Evolutionary conservation across 2,113 vertebrate genomes (phyloP), one percentile per base, ranked within the genome.

Genomic region (Xyrauchen texanus): DNA sequence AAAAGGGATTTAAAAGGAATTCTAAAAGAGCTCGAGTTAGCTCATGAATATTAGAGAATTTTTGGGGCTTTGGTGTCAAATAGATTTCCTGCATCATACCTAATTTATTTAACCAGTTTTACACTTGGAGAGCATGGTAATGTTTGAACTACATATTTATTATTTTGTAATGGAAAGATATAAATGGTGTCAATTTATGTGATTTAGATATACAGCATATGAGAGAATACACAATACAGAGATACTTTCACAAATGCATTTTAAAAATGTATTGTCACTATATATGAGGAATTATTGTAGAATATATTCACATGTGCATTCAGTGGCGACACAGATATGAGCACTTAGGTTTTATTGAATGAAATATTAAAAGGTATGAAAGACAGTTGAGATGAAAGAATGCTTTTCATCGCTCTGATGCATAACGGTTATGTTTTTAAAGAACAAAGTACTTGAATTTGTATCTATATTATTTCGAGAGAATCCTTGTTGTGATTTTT

Each of bases 141-240:
- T 76, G 73, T 62, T 82, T 80, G 66, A 76, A 78, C 49, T 73
- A 52, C 77, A 70, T 83, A 87, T 85, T 87, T 87, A 83, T 86
- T 87, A 45, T 83, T 74, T 80, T 82, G 76, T 67, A 81, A 81
- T 71, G 53, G 61, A 85, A 77, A 46, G 75, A 64, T 77, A 82
- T 81, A 80, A 21, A 60, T n/a, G 21, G 45, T 78, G 71, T 86
- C 78, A 61, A 73, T 83, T 52, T 68, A 81, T 55, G 52, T 68
- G 77, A 57, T 7, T 53, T 79, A 75, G 81, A 72, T 79, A 64
- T 71, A 69, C 55, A 63, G 57, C 78, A 62, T 71, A 77, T 46
- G 67, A 53, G 57, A 72, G 70, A 77, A 45, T 72, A 73, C 55
- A 76, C 44, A 62, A 71, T 67, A 10, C 52, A 5, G 64, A 83